Evolutionary conservation across 2,888 invertebrate species (phyloP), one percentile per base, ranked within the genome.

Genomic region (Nomada ruficornis): DNA sequence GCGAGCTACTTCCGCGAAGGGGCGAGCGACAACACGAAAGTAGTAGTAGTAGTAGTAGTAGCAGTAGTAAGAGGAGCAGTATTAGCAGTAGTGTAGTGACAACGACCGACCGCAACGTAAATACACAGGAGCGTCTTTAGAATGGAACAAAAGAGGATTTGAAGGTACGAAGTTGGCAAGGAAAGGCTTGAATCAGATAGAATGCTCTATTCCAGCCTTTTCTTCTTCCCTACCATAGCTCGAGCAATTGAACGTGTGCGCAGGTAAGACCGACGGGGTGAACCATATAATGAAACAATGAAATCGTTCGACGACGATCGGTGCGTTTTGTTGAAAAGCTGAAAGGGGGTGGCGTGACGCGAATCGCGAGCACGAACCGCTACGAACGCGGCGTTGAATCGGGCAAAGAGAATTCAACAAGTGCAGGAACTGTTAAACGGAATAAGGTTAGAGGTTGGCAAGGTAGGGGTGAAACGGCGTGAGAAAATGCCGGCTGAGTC

Each of bases 361-460:
- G 47, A 59, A 70, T 57, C 63, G 67, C 67, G 52, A 54, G 36
- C 71, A 57, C 57, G 72, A 67, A 44, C 69, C 26, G 50, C 64
- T 54, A 5, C 10, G 76, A 76, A 76, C 50, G 42, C 57, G 18
- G 23, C 13, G 72, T 9, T 26, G 65, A 44, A 36, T 75, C 42
- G 63, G 42, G 54, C 73, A 50, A 70, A 23, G 73, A 70, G 63
- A 78, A 83, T 83, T 83, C 83, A 83, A 83, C 83, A 83, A 83
- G 83, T 83, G 83, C 73, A 83, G 69, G 63, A 78, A 57, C 69
- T 55, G 23, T 44, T 64, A 47, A 69, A 70, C 54, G 68, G 64
- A 60, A 57, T 29, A 67, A 75, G 54, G 52, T 57, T 50, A 26
- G 63, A 2, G 47, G 47, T 15, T 42, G 64, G 20, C 7, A n/a